A percentile compares a stretch with the other conserved stretches of the same genome.
Evolutionary conservation across 1,140 invertebrate species (phyloP).

Genomic region (Drosophila littoralis): DNA sequence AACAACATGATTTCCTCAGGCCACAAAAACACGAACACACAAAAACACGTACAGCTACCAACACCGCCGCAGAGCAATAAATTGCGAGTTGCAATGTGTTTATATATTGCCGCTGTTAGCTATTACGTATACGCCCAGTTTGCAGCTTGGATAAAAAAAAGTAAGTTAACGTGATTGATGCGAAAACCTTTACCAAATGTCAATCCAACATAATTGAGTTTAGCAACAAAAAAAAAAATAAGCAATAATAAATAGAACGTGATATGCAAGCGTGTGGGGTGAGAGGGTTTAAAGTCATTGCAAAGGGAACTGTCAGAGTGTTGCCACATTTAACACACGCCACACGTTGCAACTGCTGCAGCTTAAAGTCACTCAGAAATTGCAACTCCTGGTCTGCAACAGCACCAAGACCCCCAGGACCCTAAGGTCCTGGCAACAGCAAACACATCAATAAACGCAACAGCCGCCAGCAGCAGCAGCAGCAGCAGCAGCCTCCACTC

Average conservation of each 20-base stretch:
- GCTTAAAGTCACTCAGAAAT: slow-evolving; percentile 69
- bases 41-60: neutral
- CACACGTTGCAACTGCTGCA: slow-evolving; percentile 55
- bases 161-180: slow-evolving; percentile 74
- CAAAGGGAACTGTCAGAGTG: slow-evolving; percentile 40
- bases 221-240: slow-evolving; percentile 25
- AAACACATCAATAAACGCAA: slow-evolving; percentile 39
- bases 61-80: slow-evolving; percentile 48
- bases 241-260: slow-evolving; percentile 31
- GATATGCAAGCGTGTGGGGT: slow-evolving; percentile 26
- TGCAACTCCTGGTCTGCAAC: neutral
- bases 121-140: slow-evolving; percentile 73
- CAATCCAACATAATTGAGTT: slow-evolving; percentile 78
- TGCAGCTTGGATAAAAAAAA: slow-evolving; percentile 43
- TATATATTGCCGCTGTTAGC: slow-evolving; percentile 65
- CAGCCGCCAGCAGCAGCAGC: slow-evolving; percentile 15
- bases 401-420: neutral
- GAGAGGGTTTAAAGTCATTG: slow-evolving; percentile 43
- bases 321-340: slow-evolving; percentile 62
- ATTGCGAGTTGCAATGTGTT: slow-evolving; percentile 63
- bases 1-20: slow-evolving; percentile 59
- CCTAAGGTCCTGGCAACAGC: slow-evolving; percentile 41
- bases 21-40: slow-evolving; percentile 28
- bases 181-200: slow-evolving; percentile 72
- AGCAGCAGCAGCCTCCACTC: slow-evolving; percentile 15